A percentile compares a stretch with the other conserved stretches of the same genome.
Evolutionary conservation across 2,113 vertebrate genomes (phyloP).

Genomic region (Ariopsis seemanni): DNA sequence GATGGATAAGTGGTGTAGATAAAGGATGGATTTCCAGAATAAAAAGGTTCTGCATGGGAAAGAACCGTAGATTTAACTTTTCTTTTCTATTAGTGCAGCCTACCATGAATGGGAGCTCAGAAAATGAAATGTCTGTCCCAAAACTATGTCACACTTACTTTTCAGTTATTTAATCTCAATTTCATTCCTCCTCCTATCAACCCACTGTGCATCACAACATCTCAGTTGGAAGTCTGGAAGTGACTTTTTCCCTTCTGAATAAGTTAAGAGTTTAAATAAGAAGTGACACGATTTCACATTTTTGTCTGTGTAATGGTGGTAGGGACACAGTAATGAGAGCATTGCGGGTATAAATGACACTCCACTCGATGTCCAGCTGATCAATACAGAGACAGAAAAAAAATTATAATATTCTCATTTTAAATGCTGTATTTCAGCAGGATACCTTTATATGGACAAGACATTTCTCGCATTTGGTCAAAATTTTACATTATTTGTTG

Average conservation of each 20-base stretch:
- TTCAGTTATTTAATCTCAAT: background rate
- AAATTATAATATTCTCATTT: background rate
- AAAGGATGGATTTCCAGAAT: background rate
- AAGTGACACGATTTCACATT: background rate
- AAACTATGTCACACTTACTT: background rate
- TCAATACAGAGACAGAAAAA: background rate
- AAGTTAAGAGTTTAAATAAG: background rate
- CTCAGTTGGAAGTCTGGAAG: background rate
- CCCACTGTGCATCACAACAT: background rate
- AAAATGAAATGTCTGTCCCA: background rate
- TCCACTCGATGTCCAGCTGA: background rate
- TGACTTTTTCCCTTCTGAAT: background rate
- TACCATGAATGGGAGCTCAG: background rate
- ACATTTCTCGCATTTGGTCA: background rate
- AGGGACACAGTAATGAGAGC: background rate
- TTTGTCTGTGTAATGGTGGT: background rate
- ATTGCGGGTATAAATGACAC: background rate
- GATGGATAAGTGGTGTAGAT: too few relatives aligned
- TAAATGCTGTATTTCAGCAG: background rate
- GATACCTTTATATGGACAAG: background rate
- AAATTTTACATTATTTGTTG: background rate
- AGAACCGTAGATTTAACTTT: background rate
- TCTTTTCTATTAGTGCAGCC: background rate
- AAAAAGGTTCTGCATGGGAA: background rate
- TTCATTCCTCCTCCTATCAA: background rate